phyloP scores from a whole-genome alignment of 2,113 vertebrate genomes.

The Sisor rabdophorus region DNA sequence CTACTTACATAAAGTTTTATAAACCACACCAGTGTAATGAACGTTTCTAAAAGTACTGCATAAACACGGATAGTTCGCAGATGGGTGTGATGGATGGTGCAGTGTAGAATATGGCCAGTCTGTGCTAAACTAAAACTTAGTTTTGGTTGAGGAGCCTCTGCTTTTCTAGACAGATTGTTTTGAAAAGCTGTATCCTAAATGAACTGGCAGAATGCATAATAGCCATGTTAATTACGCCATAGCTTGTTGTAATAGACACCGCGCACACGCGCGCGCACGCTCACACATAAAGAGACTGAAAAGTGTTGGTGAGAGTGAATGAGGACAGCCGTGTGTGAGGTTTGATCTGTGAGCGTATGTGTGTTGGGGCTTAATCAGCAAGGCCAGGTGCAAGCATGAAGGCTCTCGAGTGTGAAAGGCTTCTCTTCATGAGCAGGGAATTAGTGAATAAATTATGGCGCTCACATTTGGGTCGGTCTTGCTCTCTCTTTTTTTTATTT shows the following conservation, averaged over 20 bases:
- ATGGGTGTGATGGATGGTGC: constrained; percentile 17
- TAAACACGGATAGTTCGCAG: constrained; percentile 18
- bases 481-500: constrained; percentile 10
- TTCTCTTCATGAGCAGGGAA: constrained; percentile 47
- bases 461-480: constrained; percentile 30
- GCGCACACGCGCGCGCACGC: background rate
- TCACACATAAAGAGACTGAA: constrained; percentile 12
- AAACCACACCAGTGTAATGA: constrained; percentile 29
- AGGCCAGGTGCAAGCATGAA: constrained; percentile 51
- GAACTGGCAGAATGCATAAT: constrained; percentile 34
- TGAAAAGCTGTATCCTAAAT: constrained; percentile 28
- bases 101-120: constrained; percentile 14
- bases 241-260: constrained; percentile 21
- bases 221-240: constrained; percentile 29
- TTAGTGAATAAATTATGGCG: constrained; percentile 50
- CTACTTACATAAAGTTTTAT: constrained; percentile 23
- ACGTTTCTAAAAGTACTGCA: constrained; percentile 26
- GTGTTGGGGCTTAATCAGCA: constrained; percentile 45
- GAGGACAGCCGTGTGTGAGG: constrained; percentile 17
- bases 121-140: constrained; percentile 22
- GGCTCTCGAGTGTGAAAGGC: constrained; percentile 47
- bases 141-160: background rate
- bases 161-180: constrained; percentile 12
- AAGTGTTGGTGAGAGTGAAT: constrained; percentile 20
- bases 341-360: constrained; percentile 29